Percentiles rank a stretch among this genome's conserved stretches.
phyloP scores from a whole-genome alignment of 2,113 vertebrate genomes.

The Mirounga angustirostris region DNA sequence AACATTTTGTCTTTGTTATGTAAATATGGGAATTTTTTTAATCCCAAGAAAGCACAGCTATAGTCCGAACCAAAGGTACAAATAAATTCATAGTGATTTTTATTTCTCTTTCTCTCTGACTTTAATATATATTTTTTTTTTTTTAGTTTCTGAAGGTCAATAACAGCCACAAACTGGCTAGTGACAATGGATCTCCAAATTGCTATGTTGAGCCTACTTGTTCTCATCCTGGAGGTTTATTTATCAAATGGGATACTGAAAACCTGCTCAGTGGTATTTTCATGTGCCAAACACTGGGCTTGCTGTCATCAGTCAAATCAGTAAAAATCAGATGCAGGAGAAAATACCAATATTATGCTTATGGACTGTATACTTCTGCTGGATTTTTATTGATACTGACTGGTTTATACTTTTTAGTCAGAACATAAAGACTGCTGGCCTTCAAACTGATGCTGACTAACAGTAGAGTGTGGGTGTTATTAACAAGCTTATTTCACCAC shows the following conservation, averaged over 20 bases:
- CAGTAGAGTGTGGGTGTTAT: background rate
- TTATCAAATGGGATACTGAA: background rate
- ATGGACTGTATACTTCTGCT: background rate
- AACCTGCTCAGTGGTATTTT: slow-evolving; percentile 31
- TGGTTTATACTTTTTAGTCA: background rate
- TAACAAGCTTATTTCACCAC: background rate
- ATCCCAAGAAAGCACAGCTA: background rate
- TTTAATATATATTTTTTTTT: background rate
- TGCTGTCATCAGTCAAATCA: background rate
- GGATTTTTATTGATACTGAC: background rate
- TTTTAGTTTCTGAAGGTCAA: slow-evolving; percentile 30
- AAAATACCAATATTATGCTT: background rate
- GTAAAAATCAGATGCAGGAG: slow-evolving; percentile 48
- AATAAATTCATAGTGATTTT: background rate
- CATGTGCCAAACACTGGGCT: background rate
- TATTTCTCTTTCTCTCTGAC: background rate
- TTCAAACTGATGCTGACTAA: background rate
- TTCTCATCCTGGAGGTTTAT: slow-evolving; percentile 25
- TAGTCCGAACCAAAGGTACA: background rate
- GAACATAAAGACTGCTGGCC: background rate
- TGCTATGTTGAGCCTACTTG: background rate
- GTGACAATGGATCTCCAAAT: background rate
- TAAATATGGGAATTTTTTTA: background rate
- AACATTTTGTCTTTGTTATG: background rate
- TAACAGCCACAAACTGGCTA: background rate